Evolutionary conservation across 2,113 vertebrate species (phyloP), one percentile per base, ranked within the genome.

Genomic region (Atlantisia rogersi): DNA sequence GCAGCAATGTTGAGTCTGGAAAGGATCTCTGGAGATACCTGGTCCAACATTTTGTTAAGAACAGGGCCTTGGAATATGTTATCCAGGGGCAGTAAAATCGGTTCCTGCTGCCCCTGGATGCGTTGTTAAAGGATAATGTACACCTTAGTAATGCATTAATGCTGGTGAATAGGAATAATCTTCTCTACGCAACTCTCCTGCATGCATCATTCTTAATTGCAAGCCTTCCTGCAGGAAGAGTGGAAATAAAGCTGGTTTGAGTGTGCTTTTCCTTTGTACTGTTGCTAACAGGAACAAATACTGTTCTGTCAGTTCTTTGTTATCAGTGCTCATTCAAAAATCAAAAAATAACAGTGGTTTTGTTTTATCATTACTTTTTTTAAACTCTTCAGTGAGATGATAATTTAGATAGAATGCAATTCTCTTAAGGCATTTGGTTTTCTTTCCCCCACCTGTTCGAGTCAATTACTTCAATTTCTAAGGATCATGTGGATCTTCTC

Each of bases 141-240:
- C 65, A 35, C 22, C 56, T 78, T 70, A 58, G 46, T 50, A 56
- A 84, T 88, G 53, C 32, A 64, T 77, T 92, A 78, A 31, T 5
- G 11, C 24, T 71, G 53, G 69, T 71, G 53, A 71, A 62, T 64
- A 94, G 90, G 79, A 94, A 69, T 81, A 17, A 64, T 62, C 73
- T 95, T 19, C 31, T 90, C 55, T 88, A 19, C 84, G 83, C 65
- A 82, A 10, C 68, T 48, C 14, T 69, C 25, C 62, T 86, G 29
- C 31, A 69, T 65, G 60, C 78, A 82, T 95, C 50, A 21, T 69
- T 92, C 52, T 85, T 85, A 96, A 93, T 75, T 88, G 67, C 82
- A 94, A 80, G 60, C n/a, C 42, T 25, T 92, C 82, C 88, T 94
- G 40, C n/a, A 97, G 82, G 77, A 96, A 86, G 77, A 71, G 74